phyloP scores from a whole-genome alignment of 1,140 invertebrate species.

The Paraescarpia echinospica region DNA sequence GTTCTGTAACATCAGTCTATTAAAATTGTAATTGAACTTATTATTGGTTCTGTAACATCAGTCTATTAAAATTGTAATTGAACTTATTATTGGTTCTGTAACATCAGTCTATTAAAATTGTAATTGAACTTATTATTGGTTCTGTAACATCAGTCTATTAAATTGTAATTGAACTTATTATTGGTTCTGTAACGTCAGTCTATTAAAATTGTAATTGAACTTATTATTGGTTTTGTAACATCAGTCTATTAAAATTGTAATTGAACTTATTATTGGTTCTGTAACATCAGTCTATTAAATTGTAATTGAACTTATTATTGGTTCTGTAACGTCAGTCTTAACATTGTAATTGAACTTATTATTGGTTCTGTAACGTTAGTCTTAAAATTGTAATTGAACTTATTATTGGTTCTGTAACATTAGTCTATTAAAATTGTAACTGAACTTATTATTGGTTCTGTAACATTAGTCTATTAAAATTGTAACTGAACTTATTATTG shows the following conservation, averaged over 20 bases:
- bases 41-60: neutral
- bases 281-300: neutral
- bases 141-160: neutral
- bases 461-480: neutral
- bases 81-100: conserved; percentile 24
- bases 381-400: conserved; percentile 11
- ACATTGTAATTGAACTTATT: conserved; percentile 21
- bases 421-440: neutral
- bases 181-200: neutral
- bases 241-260: neutral
- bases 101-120: neutral
- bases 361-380: neutral
- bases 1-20: conserved; percentile 23
- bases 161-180: conserved; percentile 21
- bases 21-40: conserved; percentile 17
- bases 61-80: neutral
- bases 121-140: conserved; percentile 25
- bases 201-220: conserved; percentile 12
- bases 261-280: conserved; percentile 23
- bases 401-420: conserved; percentile 1
- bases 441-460: conserved; percentile 24
- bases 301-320: conserved; percentile 23
- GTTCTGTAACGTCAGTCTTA: neutral
- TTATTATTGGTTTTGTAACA: conserved; percentile 6
- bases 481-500: conserved; percentile 23